These are phyloP conservation scores for Otus sunia DNA, from an alignment of 2,113 vertebrate species.

Conservation along the genomic window DNA sequence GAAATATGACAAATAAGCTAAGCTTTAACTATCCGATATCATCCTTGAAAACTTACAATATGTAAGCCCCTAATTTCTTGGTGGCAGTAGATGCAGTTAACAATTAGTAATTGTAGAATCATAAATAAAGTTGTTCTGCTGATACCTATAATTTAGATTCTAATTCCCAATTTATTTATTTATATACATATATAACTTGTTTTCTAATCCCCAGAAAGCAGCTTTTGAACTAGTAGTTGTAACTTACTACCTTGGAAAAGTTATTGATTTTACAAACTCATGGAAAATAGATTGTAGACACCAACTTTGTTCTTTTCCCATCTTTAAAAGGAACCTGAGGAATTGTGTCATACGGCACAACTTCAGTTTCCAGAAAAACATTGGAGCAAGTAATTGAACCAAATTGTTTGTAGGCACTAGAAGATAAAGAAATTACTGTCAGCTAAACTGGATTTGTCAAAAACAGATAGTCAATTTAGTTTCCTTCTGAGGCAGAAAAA, in stretches of 20 bases:
- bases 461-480: conserved; percentile 16
- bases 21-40: background rate
- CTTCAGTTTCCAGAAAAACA: background rate
- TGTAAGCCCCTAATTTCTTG: background rate
- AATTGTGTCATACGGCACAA: background rate
- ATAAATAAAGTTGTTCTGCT: background rate
- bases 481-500: background rate
- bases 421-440: conserved; percentile 38
- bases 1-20: background rate
- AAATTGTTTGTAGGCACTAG: conserved; percentile 3
- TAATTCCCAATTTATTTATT: background rate
- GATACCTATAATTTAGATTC: background rate
- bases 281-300: background rate
- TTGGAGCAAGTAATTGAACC: background rate
- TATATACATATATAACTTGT: background rate
- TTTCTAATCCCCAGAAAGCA: background rate
- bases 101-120: background rate
- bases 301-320: background rate
- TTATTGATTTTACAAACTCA: background rate
- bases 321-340: background rate
- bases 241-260: background rate
- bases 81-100: background rate
- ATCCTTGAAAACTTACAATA: background rate
- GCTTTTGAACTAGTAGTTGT: background rate
- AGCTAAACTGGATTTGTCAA: conserved; percentile 41